These are phyloP conservation scores for Harlomillsia oculata DNA, from an alignment of 1,140 invertebrate species.

Conservation along the genomic window DNA sequence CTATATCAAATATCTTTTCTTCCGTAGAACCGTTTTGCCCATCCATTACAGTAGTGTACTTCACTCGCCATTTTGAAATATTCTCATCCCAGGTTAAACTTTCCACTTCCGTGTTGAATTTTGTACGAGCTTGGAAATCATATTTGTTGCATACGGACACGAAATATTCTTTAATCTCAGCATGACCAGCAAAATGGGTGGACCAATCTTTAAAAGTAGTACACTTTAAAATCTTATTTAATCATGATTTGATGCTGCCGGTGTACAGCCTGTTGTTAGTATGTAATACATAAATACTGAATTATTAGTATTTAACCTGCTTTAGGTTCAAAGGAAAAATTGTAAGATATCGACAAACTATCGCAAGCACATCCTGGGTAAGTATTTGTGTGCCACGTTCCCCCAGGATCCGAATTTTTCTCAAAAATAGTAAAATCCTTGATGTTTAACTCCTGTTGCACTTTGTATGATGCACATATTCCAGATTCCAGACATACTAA, in stretches of 20 bases:
- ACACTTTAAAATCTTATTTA: not conserved
- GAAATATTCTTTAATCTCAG: constrained; percentile 24
- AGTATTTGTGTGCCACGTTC: constrained; percentile 25
- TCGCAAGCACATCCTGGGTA: constrained; percentile 24
- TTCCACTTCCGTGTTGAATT: constrained; percentile 23
- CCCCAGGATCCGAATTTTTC: constrained; percentile 9
- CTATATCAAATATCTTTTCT: constrained; percentile 4
- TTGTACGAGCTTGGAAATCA: constrained; percentile 11
- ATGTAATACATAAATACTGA: not conserved
- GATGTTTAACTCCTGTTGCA: not conserved
- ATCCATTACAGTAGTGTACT: not conserved
- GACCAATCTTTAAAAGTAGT: constrained; percentile 17
- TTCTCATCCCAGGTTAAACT: constrained; percentile 13
- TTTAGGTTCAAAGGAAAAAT: constrained; percentile 24
- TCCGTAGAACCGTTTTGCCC: not conserved
- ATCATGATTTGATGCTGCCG: not conserved
- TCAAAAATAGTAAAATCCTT: constrained; percentile 4
- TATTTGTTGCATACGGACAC: constrained; percentile 15
- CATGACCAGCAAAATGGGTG: constrained; percentile 12
- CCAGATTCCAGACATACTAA: not conserved
- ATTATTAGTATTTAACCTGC: constrained; percentile 11
- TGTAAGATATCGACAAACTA: constrained; percentile 22
- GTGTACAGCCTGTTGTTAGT: not conserved
- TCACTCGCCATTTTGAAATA: constrained; percentile 19
- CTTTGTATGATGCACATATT: constrained; percentile 3